Base-by-base conservation (phyloP, 2,888 invertebrate genomes). In the Petrolisthes manimaculis region DNA sequence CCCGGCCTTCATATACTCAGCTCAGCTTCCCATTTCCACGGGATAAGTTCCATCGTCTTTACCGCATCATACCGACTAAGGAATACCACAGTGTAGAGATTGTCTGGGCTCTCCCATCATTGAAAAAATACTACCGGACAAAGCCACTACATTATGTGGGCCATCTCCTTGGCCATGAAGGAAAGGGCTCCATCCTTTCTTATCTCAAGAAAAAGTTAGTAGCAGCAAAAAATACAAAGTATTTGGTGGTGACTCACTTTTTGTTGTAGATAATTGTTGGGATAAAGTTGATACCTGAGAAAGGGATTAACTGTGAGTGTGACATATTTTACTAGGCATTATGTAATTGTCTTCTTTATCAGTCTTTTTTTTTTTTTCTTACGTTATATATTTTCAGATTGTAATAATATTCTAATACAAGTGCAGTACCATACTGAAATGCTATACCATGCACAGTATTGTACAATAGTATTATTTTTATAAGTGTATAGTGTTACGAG, bases 91-190 rank as follows among this genome's bases (percentile, higher is more conserved):
- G 96, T 93, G 91, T 96, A 80, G 94, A 95, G 91, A 92, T 96
- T n/a, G 94, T 94, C 74, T 96, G 95, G 95, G 93, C 94, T 3
- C 93, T 96, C 92, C 95, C 95, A 8, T 93, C 95, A 8, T 92
- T 95, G 56, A 94, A 94, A 54, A 93, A 95, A 89, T 93, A 96
- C 89, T 97, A 97, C 92, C 95, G 95, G 93, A 94, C 94, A 24
- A 97, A 97, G 92, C 96, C 97, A 0, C 95, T 96, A 90, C 95
- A 96, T 91, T 96, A 96, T 92, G 93, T 98, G 5, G 95, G 96
- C 0, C 95, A 95, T 93, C 93, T 98, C n/a, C 93, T 98, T 5
- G 97, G 96, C 0, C 96, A 97, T 93, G 97, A 98, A 93, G 97
- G 97, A 0, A 95, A 95, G 92, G 97, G 97, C 86, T 97, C 97